Base-by-base conservation (phyloP, 2,797 vertebrate species). In the Erpetoichthys calabaricus region DNA sequence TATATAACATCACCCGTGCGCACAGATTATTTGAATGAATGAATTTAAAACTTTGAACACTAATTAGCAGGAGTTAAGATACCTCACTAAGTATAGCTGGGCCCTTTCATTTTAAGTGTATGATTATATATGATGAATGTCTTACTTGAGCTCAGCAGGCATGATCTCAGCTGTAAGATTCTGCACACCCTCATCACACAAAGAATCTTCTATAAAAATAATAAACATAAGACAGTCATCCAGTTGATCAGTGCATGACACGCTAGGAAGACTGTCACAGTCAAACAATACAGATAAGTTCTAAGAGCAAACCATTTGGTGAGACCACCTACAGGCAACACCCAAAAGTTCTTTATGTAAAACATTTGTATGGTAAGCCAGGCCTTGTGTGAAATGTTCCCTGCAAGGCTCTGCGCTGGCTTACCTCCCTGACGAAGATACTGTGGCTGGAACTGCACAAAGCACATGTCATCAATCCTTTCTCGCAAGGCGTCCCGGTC, bases 141-240 rank as follows among this genome's bases (percentile, higher is more conserved):
- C 75, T n/a, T 72, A 95, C 92, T 78, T 91, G 61, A 95, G 81
- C 73, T 94, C 92, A 0, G 88, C 79, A 3, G 91, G 91, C 67
- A 95, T 79, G 56, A 94, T 94, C 70, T 95, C 91, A 1, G 89
- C 84, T 4, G 90, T 91, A 41, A 95, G 78, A 70, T 87, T 94
- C 54, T 86, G 88, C 6, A 81, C 65, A 7, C 65, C 67, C 41
- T 70, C 71, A 56, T 86, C 83, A 59, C 76, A 64, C 42, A 87
- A 56, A 50, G 74, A 70, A 60, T 79, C 89, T 78, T 56, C 3
- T 56, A 45, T 4, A 4, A 45, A 5, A 41, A 44, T 3, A 42
- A 52, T 4, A 54, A 51, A 59, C 42, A 45, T 42, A 41, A 9
- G 6, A 7, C 5, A 45, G 4, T 25, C 25, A 43, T 4, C 7